phyloP scores from a whole-genome alignment of 2,797 vertebrate species.

The Cheirogaleus major region DNA sequence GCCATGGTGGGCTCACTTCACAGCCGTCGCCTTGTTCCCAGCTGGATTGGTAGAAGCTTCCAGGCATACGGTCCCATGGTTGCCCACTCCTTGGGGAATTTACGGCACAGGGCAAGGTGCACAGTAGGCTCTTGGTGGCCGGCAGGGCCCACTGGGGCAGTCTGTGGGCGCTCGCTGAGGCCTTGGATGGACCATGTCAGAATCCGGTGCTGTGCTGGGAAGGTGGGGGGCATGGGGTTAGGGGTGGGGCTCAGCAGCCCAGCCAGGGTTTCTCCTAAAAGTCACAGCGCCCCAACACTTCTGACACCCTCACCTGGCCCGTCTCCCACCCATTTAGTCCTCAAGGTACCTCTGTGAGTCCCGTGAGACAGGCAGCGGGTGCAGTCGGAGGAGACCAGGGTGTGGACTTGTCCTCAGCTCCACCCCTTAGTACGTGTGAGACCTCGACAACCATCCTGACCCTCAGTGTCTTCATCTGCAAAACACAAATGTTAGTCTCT shows the following conservation, averaged over 20 bases:
- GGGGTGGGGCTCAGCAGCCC: not conserved
- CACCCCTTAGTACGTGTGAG: not conserved
- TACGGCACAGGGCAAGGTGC: not conserved
- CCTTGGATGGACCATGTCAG: not conserved
- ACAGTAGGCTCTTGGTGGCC: not conserved
- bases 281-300: not conserved
- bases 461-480: not conserved
- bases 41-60: not conserved
- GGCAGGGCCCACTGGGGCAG: fast-evolving
- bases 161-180: not conserved
- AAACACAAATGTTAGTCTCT: not conserved
- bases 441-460: not conserved
- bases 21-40: not conserved
- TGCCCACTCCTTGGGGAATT: not conserved
- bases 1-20: not conserved
- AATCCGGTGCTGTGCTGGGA: not conserved
- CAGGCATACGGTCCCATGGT: not conserved
- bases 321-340: not conserved
- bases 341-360: not conserved
- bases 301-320: not conserved
- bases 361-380: not conserved
- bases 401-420: not conserved
- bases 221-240: not conserved
- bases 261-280: not conserved
- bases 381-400: not conserved